These are phyloP conservation scores for Ceratosolen fusciceps DNA, from an alignment of 1,140 invertebrate species.

Conservation along the genomic window DNA sequence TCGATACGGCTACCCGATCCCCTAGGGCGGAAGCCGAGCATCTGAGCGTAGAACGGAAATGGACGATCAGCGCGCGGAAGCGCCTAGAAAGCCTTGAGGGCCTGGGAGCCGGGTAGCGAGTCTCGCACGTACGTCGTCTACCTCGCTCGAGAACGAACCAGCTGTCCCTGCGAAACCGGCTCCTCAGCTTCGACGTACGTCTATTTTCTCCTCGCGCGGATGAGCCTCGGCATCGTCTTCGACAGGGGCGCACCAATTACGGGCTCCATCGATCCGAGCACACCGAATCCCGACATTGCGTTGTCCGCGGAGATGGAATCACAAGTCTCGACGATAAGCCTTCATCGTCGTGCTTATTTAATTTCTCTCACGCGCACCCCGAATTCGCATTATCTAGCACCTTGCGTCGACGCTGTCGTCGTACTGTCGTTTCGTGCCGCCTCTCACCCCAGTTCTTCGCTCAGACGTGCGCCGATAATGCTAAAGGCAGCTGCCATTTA, in stretches of 20 bases:
- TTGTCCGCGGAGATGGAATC: background rate
- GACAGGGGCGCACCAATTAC: background rate
- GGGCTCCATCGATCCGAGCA: background rate
- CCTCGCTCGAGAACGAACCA: conserved; percentile 56
- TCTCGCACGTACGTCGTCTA: background rate
- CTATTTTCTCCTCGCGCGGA: conserved; percentile 10
- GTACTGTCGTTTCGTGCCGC: background rate
- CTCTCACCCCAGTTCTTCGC: too few relatives aligned
- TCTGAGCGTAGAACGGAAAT: conserved; percentile 4
- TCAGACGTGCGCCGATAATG: too few relatives aligned
- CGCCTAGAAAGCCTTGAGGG: background rate
- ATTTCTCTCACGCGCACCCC: background rate
- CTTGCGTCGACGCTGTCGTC: background rate
- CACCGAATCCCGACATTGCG: conserved; percentile 6
- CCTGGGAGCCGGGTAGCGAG: background rate
- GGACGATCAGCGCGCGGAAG: background rate
- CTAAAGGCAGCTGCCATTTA: too few relatives aligned
- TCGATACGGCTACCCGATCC: background rate
- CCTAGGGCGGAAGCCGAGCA: background rate
- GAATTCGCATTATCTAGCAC: background rate
- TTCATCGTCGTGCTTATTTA: background rate
- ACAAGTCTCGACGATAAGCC: background rate
- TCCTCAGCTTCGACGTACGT: background rate
- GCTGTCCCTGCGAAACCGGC: conserved; percentile 49
- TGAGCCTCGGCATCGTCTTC: background rate